A percentile compares a stretch with the other conserved stretches of the same genome.
Evolutionary conservation across 2,888 invertebrate genomes (phyloP).

Genomic region (Cerastoderma edule): DNA sequence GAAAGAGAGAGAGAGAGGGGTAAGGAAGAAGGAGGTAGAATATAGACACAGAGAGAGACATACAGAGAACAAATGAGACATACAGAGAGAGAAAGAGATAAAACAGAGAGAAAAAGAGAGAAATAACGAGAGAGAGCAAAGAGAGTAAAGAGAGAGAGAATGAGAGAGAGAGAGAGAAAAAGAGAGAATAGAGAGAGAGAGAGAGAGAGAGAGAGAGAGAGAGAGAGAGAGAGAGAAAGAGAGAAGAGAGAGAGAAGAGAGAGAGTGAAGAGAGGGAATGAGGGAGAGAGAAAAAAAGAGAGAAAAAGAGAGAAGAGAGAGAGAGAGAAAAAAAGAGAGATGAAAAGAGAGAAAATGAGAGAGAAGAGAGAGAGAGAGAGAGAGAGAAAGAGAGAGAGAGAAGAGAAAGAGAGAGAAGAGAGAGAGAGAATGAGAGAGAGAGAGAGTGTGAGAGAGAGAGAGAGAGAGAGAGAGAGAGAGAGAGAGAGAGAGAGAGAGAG

Average conservation of each 20-base stretch:
- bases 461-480: constrained; percentile 3
- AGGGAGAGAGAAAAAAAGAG: background rate
- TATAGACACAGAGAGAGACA: constrained; percentile 1
- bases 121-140: background rate
- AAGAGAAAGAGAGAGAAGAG: background rate
- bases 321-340: background rate
- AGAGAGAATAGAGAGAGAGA: too few relatives aligned
- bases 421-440: background rate
- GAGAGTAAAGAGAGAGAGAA: too few relatives aligned
- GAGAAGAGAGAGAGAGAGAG: background rate
- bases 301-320: background rate
- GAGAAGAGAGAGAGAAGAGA: background rate
- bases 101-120: background rate
- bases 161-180: too few relatives aligned
- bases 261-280: too few relatives aligned
- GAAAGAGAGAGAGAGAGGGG: background rate
- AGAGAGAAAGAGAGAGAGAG: background rate
- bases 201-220: constrained; percentile 20
- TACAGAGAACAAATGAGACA: background rate
- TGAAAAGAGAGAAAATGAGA: too few relatives aligned
- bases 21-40: background rate
- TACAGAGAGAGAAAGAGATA: too few relatives aligned
- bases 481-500: background rate
- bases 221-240: background rate
- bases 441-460: background rate